These are phyloP conservation scores for Alethe diademata DNA, from an alignment of 2,113 vertebrate genomes.

Conservation along the genomic window DNA sequence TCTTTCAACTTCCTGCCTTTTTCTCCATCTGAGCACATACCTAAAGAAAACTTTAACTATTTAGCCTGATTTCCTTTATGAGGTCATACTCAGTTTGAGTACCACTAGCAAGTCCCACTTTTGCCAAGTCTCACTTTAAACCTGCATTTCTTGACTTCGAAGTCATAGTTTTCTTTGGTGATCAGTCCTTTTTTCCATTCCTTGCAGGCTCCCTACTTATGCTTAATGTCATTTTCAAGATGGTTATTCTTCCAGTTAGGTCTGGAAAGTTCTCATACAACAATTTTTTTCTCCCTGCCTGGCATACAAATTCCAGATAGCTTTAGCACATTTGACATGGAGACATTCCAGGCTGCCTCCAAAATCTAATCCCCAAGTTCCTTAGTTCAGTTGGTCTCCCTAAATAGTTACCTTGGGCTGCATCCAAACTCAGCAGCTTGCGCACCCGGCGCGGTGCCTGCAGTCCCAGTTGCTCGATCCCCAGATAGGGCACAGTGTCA, in stretches of 20 bases:
- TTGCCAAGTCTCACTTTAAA: constrained; percentile 8
- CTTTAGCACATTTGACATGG: constrained; percentile 58
- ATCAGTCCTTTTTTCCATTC: constrained; percentile 15
- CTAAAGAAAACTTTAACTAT: background rate
- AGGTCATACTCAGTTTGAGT: background rate
- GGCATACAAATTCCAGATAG: constrained; percentile 50
- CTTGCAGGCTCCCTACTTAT: background rate
- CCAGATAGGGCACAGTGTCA: constrained; percentile 13
- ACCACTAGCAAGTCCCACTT: background rate
- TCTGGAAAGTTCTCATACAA: constrained; percentile 9
- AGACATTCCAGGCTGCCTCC: constrained; percentile 57
- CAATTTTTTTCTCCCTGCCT: background rate
- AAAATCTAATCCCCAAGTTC: constrained; percentile 45
- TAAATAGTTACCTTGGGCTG: constrained; percentile 64
- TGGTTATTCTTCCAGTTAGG: constrained; percentile 32
- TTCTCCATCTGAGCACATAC: background rate
- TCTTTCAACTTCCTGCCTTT: background rate
- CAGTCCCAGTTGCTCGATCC: background rate
- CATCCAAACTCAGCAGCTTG: constrained; percentile 61
- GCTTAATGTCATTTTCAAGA: constrained; percentile 44
- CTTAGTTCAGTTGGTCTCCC: constrained; percentile 19
- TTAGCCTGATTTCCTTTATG: background rate
- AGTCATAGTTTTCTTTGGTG: constrained; percentile 48
- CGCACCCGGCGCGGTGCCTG: background rate
- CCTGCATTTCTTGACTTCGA: constrained; percentile 15